Evolutionary conservation across 2,888 invertebrate species (phyloP), one percentile per base, ranked within the genome.

Genomic region (Yponomeuta plumbellus): DNA sequence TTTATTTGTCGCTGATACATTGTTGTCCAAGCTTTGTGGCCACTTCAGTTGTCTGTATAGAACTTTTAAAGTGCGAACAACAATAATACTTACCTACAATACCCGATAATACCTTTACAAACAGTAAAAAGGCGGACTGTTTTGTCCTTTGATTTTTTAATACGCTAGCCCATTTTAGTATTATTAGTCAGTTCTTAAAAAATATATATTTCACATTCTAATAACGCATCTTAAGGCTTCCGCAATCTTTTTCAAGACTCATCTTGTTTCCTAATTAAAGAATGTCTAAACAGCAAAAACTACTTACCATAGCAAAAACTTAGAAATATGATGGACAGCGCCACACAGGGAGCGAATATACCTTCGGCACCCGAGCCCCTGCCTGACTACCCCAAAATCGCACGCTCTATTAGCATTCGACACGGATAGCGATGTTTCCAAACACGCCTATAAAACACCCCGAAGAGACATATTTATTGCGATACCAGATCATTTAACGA

Each of bases 401-500:
- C 84, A 85, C 84, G 87, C 81, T 80, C 88, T 83, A 85, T 87
- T 85, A 84, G 73, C 78, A 85, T 90, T 84, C 77, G 88, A 76
- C 80, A 87, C 83, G 87, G 86, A 74, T 72, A 75, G 81, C 80
- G 79, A 78, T 91, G 90, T 91, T 88, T 74, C 86, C 88, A 89
- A 90, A 91, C 88, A 86, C 72, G 71, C 73, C 75, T 73, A 74
- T 74, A 74, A 72, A 73, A 77, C 76, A 79, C 72, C 73, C 17
- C 39, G 66, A 22, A 21, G 64, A 67, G 85, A 81, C 86, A 86
- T 84, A 88, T 90, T 89, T 87, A 91, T 90, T 81, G 84, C 86
- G 84, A 85, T 85, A 85, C 80, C 80, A 86, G 83, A 88, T 82
- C 80, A 84, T 85, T 89, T 90, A 84, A 91, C 88, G 90, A 91